These are phyloP conservation scores for Melanotaenia pygmaea DNA, from an alignment of 2,797 vertebrate species.

Conservation along the genomic window DNA sequence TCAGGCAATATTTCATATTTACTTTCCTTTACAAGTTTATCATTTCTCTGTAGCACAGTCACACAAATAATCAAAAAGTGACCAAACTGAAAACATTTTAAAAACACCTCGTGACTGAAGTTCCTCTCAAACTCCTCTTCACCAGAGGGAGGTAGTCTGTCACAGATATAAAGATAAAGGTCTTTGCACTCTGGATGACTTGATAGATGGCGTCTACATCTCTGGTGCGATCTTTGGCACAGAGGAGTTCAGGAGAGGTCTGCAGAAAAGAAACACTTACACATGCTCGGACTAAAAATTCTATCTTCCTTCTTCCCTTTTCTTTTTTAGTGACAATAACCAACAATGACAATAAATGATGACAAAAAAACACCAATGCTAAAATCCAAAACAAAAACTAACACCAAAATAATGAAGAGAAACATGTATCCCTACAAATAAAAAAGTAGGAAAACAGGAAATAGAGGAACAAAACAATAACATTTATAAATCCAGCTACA, in stretches of 20 bases:
- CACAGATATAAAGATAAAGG: conserved; percentile 91
- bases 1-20: neutral
- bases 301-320: no score
- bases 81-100: neutral
- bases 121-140: conserved; percentile 85
- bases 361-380: no score
- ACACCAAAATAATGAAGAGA: no score
- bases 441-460: no score
- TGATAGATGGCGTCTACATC: conserved; percentile 91
- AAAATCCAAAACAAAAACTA: no score
- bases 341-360: no score
- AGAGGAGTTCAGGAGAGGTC: conserved; percentile 92
- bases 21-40: neutral
- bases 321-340: no score
- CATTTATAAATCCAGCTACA: no score
- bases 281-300: neutral
- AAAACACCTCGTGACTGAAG: conserved; percentile 65
- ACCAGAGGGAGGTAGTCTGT: conserved; percentile 91
- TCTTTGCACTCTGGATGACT: conserved; percentile 89
- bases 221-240: conserved; percentile 89
- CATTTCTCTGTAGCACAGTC: neutral
- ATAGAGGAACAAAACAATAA: no score
- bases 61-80: neutral
- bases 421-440: no score
- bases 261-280: conserved; percentile 65